Evolutionary conservation across 2,797 vertebrate species (phyloP).

Genomic region (Pagetopsis macropterus): DNA sequence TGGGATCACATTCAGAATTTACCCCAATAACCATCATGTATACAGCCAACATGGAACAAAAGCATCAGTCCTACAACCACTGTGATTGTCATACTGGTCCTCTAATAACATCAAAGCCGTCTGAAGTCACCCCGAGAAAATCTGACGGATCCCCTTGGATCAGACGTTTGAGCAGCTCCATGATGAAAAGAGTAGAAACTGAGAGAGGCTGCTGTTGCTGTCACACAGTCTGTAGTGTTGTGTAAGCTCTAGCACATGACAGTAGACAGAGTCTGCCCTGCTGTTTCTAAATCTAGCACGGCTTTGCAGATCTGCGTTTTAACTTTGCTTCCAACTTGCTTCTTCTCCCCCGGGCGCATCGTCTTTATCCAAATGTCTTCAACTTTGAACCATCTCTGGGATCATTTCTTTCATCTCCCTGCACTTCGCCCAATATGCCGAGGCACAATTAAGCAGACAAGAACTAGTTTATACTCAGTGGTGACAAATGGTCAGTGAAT

Average conservation of each 20-base stretch:
- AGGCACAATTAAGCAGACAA: constrained; percentile 79
- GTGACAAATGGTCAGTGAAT: constrained; percentile 84
- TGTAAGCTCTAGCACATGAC: constrained; percentile 10
- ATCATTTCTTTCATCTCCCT: constrained; percentile 73
- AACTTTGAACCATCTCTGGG: constrained; percentile 62
- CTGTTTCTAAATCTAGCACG: constrained; percentile 38
- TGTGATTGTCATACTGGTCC: constrained; percentile 26
- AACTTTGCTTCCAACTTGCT: constrained; percentile 60
- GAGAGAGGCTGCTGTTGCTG: constrained; percentile 45
- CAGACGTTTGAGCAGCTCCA: constrained; percentile 55
- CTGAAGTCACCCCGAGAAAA: constrained; percentile 61
- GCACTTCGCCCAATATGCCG: constrained; percentile 58
- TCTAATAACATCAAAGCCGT: constrained; percentile 68
- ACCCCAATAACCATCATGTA: too few species aligned
- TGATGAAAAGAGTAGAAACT: constrained; percentile 71
- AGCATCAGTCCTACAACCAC: constrained; percentile 5
- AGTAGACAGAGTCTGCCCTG: constrained; percentile 14
- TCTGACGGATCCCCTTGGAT: constrained; percentile 63
- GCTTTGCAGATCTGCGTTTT: constrained; percentile 4
- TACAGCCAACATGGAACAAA: too few species aligned
- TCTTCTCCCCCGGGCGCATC: constrained; percentile 27
- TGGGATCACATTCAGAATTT: too few species aligned
- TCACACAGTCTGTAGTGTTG: constrained; percentile 35
- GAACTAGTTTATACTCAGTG: constrained; percentile 81
- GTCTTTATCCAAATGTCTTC: constrained; percentile 55